Conservation (phyloP, 2,797 vertebrate species). For the Mormyrops attenuatus region DNA sequence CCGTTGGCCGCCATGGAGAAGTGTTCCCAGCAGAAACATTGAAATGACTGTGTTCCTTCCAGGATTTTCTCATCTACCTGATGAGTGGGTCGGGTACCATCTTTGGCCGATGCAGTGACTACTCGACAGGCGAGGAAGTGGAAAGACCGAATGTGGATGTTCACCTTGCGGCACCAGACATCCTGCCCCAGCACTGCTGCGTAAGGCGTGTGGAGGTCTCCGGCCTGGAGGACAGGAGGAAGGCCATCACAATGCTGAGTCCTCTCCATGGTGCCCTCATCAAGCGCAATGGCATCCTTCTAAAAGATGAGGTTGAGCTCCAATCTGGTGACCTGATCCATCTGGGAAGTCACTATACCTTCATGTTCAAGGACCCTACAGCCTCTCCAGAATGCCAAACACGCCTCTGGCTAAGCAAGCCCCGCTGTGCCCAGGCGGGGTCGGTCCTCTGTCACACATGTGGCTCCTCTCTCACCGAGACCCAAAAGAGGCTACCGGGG, state of each 20-base stretch:
- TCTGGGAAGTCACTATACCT: slow-evolving; percentile 63
- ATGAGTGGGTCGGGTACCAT: slow-evolving; percentile 46
- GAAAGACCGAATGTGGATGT: slow-evolving; percentile 41
- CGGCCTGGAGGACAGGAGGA: neutral
- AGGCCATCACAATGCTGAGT: slow-evolving; percentile 39
- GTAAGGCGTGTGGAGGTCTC: slow-evolving; percentile 42
- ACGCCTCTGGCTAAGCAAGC: slow-evolving; percentile 10
- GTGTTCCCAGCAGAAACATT: neutral
- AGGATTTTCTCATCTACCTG: slow-evolving; percentile 70
- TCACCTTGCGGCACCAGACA: slow-evolving; percentile 55
- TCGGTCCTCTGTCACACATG: slow-evolving; percentile 46
- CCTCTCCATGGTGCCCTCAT: slow-evolving; percentile 48
- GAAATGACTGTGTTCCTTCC: slow-evolving; percentile 5
- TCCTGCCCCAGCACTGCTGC: slow-evolving; percentile 57
- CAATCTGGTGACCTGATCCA: slow-evolving; percentile 61
- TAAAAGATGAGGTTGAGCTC: slow-evolving; percentile 50
- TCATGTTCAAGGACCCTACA: slow-evolving; percentile 67
- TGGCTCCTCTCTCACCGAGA: slow-evolving; percentile 26
- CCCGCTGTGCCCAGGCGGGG: neutral
- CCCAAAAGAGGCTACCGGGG: neutral
- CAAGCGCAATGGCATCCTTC: slow-evolving; percentile 52
- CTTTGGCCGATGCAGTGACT: slow-evolving; percentile 44
- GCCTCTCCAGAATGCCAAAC: neutral
- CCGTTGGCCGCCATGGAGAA: neutral
- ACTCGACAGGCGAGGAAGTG: slow-evolving; percentile 25